These are phyloP conservation scores for Epinephelus malabaricus DNA, from an alignment of 2,797 vertebrate genomes.

Conservation along the genomic window DNA sequence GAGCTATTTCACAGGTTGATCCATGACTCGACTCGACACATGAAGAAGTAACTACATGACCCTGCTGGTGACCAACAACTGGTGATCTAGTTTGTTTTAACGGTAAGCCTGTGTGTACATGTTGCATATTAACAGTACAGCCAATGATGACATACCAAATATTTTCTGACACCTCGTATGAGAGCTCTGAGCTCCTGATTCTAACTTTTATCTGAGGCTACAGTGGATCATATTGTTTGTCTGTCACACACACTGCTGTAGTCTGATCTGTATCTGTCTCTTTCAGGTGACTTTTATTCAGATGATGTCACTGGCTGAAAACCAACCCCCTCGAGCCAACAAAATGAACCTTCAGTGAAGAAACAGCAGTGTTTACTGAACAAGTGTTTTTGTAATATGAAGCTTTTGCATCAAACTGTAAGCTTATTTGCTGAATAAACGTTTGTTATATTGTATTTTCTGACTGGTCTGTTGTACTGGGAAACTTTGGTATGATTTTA, in stretches of 20 bases:
- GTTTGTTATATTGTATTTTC: neutral
- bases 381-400: no score
- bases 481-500: no score
- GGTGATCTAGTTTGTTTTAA: neutral
- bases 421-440: constrained; percentile 25
- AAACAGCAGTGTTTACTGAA: neutral
- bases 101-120: neutral
- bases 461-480: neutral
- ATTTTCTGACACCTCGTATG: constrained; percentile 69
- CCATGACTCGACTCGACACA: neutral
- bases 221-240: neutral
- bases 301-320: neutral
- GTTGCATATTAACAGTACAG: neutral
- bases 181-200: constrained; percentile 63
- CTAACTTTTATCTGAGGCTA: constrained; percentile 45
- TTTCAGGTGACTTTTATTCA: constrained; percentile 14
- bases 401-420: neutral
- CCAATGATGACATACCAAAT: constrained; percentile 36
- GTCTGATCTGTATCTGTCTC: constrained; percentile 20
- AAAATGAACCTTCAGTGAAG: neutral
- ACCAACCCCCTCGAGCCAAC: neutral
- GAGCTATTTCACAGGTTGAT: constrained; percentile 7
- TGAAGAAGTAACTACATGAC: no score
- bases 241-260: no score
- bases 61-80: neutral